A percentile compares a stretch with the other conserved stretches of the same genome.
Evolutionary conservation across 2,888 invertebrate species (phyloP).

Genomic region (Phyllotreta cruciferae): DNA sequence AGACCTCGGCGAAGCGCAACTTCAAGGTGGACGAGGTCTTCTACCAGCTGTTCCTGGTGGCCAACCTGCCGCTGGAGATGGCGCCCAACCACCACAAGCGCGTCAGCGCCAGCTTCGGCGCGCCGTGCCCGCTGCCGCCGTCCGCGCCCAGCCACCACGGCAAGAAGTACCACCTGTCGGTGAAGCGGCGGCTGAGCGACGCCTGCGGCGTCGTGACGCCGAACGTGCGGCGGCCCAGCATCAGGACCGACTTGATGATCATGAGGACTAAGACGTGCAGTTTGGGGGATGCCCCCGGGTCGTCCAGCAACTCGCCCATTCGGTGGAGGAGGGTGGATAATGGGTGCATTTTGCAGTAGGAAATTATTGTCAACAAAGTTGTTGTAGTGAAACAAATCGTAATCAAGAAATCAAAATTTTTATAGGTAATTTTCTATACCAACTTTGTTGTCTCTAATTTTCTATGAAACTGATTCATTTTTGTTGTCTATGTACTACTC

Average conservation of each 20-base stretch:
- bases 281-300: constrained; percentile 71
- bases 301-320: constrained; percentile 62
- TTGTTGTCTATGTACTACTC: constrained; percentile 2
- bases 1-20: constrained; percentile 85
- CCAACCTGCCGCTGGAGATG: constrained; percentile 87
- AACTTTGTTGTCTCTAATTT: too few species aligned
- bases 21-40: constrained; percentile 83
- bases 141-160: constrained; percentile 70
- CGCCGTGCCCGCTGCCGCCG: constrained; percentile 76
- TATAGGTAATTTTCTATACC: too few species aligned
- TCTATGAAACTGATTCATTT: neutral
- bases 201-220: constrained; percentile 91
- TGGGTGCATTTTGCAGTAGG: constrained; percentile 51
- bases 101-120: constrained; percentile 77
- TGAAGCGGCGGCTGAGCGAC: constrained; percentile 82
- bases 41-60: constrained; percentile 81
- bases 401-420: neutral
- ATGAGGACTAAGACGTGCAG: constrained; percentile 85
- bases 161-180: constrained; percentile 80
- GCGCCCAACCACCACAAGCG: constrained; percentile 86
- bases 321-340: constrained; percentile 52
- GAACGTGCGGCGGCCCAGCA: constrained; percentile 85
- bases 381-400: neutral
- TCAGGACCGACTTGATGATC: constrained; percentile 86
- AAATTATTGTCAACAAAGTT: constrained; percentile 4